These are phyloP conservation scores for Bombus balteatus DNA, from an alignment of 1,140 invertebrate species.

Conservation along the genomic window DNA sequence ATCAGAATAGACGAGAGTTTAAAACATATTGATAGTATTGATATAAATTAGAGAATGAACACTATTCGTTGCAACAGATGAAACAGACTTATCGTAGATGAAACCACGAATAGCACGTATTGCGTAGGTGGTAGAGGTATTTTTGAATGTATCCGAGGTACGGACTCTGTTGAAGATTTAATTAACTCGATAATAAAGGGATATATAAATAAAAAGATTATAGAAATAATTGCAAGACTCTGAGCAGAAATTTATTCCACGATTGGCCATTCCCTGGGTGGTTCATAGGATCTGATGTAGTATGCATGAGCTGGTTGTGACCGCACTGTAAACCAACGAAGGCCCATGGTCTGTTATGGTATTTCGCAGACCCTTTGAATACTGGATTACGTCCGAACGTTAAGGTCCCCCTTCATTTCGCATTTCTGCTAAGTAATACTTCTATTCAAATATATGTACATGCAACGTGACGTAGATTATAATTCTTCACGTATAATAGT, in stretches of 20 bases:
- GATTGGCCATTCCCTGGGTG: background rate
- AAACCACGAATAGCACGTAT: background rate
- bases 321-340: background rate
- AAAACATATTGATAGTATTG: background rate
- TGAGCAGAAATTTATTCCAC: background rate
- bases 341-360: background rate
- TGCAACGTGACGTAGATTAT: background rate
- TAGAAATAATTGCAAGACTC: background rate
- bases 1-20: background rate
- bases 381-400: background rate
- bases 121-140: background rate
- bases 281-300: background rate
- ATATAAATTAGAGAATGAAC: background rate
- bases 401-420: background rate
- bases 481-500: background rate
- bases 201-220: background rate
- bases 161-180: background rate
- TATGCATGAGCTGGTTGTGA: background rate
- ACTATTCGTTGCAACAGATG: background rate
- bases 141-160: background rate
- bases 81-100: background rate
- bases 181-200: background rate
- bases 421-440: background rate
- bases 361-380: slow-evolving; percentile 2
- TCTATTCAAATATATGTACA: background rate